These are phyloP conservation scores for Lucilia cuprina DNA, from an alignment of 1,140 invertebrate genomes.

Conservation along the genomic window DNA sequence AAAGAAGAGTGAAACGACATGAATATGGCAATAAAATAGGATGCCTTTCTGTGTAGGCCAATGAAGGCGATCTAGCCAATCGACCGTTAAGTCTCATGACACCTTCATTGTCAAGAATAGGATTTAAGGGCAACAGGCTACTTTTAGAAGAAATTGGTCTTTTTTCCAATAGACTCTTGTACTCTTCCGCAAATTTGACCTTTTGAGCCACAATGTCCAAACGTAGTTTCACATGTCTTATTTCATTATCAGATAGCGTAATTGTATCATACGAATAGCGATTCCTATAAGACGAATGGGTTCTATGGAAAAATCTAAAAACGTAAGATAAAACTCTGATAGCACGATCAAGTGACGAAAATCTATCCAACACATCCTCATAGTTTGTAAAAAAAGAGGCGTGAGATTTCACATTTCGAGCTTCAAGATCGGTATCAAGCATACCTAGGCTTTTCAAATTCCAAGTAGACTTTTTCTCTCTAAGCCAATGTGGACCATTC, in stretches of 20 bases:
- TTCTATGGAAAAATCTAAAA: not conserved
- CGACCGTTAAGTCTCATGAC: not conserved
- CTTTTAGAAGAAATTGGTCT: not conserved
- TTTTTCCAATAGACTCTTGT: not conserved
- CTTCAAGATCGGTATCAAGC: not conserved
- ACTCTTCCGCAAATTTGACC: not conserved
- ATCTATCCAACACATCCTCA: no score
- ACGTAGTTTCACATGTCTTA: not conserved
- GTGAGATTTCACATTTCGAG: not conserved
- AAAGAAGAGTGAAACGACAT: not conserved
- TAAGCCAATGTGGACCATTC: not conserved
- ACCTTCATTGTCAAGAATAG: not conserved
- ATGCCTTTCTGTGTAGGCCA: not conserved
- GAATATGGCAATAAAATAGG: not conserved
- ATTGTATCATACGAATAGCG: no score
- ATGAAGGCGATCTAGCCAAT: not conserved
- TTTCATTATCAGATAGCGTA: no score
- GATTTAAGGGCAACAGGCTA: not conserved
- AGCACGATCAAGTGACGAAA: not conserved
- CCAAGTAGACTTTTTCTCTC: not conserved
- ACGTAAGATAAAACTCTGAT: not conserved
- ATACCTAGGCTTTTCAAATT: not conserved
- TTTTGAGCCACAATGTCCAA: not conserved
- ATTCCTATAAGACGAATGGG: slow-evolving; percentile 39
- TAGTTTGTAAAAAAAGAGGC: not conserved